phyloP scores from a whole-genome alignment of 2,888 invertebrate species.

The Allophyes oxyacanthae region DNA sequence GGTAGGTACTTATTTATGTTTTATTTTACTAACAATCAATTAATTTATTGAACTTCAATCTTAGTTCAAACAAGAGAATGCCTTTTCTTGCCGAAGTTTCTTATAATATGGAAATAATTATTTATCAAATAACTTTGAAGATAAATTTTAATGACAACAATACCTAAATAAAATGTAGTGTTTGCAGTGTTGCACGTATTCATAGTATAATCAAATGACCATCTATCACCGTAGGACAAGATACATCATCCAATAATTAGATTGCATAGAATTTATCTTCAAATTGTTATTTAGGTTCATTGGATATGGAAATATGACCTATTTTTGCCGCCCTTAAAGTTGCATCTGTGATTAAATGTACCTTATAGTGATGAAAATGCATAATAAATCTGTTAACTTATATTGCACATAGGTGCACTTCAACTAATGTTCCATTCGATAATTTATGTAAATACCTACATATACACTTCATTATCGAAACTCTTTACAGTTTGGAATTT shows the following conservation, averaged over 20 bases:
- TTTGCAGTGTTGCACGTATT: too few species aligned
- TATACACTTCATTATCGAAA: constrained; percentile 8
- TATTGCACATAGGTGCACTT: constrained; percentile 46
- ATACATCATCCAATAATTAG: constrained; percentile 19
- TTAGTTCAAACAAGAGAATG: too few species aligned
- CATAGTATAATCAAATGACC: constrained; percentile 13
- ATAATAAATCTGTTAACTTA: constrained; percentile 59
- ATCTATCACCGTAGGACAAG: constrained; percentile 22
- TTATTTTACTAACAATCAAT: neutral
- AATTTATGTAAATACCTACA: constrained; percentile 36
- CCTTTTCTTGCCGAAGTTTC: constrained; percentile 5
- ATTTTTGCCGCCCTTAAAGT: constrained; percentile 76
- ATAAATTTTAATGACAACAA: constrained; percentile 62
- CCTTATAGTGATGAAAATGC: constrained; percentile 65
- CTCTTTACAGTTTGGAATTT: constrained; percentile 71
- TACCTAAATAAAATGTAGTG: constrained; percentile 8
- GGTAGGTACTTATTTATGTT: neutral
- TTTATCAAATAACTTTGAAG: constrained; percentile 64
- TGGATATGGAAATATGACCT: constrained; percentile 38
- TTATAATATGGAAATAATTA: constrained; percentile 33
- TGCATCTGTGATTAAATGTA: constrained; percentile 82
- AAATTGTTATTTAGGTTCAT: constrained; percentile 48
- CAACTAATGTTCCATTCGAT: constrained; percentile 46
- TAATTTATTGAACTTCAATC: too few species aligned
- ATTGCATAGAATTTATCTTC: constrained; percentile 67